Evolutionary conservation across 2,113 vertebrate genomes (phyloP).

Genomic region (Heliornis fulica): DNA sequence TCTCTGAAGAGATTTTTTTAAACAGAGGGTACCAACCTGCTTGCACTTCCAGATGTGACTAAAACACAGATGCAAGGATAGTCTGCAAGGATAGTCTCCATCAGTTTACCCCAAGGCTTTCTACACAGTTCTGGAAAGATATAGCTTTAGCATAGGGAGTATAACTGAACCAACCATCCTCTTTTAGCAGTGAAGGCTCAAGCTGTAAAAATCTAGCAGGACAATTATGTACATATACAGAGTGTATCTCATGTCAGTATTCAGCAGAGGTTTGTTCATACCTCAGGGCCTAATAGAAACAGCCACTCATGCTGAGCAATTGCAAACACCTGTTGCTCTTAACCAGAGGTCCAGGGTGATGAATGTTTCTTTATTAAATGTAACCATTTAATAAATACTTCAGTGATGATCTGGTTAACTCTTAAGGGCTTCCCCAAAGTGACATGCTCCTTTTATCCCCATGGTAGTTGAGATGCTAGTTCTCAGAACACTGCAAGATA

Average conservation of each 20-base stretch:
- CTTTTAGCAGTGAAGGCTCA: neutral
- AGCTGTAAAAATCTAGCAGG: neutral
- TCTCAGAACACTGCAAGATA: neutral
- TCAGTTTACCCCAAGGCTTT: neutral
- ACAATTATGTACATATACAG: neutral
- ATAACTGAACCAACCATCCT: neutral
- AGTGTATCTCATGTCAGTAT: neutral
- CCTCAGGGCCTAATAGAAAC: neutral
- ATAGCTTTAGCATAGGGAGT: neutral
- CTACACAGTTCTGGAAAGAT: neutral
- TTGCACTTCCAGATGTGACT: neutral
- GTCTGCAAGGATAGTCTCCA: neutral
- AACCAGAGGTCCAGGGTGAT: neutral
- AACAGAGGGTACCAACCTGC: neutral
- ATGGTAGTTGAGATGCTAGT: neutral
- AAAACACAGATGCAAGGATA: neutral
- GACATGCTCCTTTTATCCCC: neutral
- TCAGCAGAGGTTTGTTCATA: neutral
- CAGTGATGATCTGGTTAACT: neutral
- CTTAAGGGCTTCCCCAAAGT: neutral
- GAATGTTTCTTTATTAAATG: neutral
- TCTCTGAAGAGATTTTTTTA: neutral
- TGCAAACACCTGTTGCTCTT: neutral
- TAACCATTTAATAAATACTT: neutral
- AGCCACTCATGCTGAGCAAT: neutral